Evolutionary conservation across 2,113 vertebrate genomes (phyloP), one percentile per base, ranked within the genome.

Genomic region (Craseonycteris thonglongyai): DNA sequence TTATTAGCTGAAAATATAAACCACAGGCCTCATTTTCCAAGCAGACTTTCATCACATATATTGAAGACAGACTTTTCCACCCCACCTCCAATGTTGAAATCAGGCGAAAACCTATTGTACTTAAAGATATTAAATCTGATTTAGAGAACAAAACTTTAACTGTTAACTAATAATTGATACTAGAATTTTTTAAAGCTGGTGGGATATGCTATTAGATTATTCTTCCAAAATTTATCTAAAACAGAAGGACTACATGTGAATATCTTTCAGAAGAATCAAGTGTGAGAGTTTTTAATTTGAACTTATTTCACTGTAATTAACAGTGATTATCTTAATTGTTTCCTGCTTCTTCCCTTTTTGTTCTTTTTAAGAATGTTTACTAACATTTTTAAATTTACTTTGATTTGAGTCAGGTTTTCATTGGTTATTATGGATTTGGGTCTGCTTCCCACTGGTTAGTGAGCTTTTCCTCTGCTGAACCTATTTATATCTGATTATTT

Each of bases 401-500:
- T 96, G 93, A 97, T 96, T 97, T 96, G 72, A 94, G 63, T 96
- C 93, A 90, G 74, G 0, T 79, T 98, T 97, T 96, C 11, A 78
- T 91, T 96, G 96, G 86, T 96, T 97, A 35, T 97, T 97, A 90
- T 9, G 68, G 92, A 96, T 97, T 97, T 97, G 66, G 93, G 74
- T 91, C 95, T 93, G 21, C 61, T 98, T 98, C 97, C 96, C 69
- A 97, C 93, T 95, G 96, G 66, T 69, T 97, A 94, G 96, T 61
- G 89, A 97, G 90, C 85, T 95, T 95, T 97, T 97, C 59, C 49
- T 95, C 42, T 88, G 85, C 97, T 86, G 93, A 98, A 96, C 93
- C 91, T 68, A 49, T 97, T 98, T 96, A 96, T 97, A 59, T 95
- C 72, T 98, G 97, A 98, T 98, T 98, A 97, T 97, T 91, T 0